Conservation (phyloP, 2,797 vertebrate genomes). For the Anableps anableps region DNA sequence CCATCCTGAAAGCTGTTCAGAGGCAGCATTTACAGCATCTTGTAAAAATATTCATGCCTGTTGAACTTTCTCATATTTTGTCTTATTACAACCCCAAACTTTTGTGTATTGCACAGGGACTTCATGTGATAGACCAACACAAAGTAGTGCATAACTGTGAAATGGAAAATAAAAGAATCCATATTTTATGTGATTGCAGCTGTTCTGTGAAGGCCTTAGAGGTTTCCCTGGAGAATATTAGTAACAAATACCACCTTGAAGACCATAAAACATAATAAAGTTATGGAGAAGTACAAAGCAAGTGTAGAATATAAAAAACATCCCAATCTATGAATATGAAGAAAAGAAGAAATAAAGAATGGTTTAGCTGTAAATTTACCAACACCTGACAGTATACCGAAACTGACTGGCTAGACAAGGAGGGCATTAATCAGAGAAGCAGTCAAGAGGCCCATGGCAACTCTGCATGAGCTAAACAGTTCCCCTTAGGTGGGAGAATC, state of each 20-base stretch:
- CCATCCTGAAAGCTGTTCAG: not conserved
- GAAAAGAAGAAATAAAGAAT: not conserved
- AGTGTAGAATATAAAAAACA: not conserved
- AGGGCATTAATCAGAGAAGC: not conserved
- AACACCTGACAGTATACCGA: no score
- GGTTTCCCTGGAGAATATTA: not conserved
- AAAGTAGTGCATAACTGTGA: not conserved
- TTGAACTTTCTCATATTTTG: not conserved
- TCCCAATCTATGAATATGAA: not conserved
- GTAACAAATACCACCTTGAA: not conserved
- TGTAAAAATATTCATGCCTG: not conserved
- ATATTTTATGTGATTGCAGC: not conserved
- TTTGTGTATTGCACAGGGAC: not conserved
- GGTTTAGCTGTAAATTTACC: not conserved
- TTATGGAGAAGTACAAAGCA: not conserved
- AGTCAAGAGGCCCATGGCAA: not conserved
- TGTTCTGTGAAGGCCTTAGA: not conserved
- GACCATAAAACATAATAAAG: not conserved
- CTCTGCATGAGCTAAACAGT: not conserved
- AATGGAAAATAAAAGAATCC: not conserved
- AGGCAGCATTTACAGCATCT: not conserved
- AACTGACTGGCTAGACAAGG: not conserved
- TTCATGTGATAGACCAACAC: not conserved
- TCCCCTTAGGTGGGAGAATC: not conserved
- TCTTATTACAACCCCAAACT: not conserved